A percentile compares a stretch with the other conserved stretches of the same genome.
Conservation (phyloP, 2,888 invertebrate species). For the Euzetes globulus region DNA sequence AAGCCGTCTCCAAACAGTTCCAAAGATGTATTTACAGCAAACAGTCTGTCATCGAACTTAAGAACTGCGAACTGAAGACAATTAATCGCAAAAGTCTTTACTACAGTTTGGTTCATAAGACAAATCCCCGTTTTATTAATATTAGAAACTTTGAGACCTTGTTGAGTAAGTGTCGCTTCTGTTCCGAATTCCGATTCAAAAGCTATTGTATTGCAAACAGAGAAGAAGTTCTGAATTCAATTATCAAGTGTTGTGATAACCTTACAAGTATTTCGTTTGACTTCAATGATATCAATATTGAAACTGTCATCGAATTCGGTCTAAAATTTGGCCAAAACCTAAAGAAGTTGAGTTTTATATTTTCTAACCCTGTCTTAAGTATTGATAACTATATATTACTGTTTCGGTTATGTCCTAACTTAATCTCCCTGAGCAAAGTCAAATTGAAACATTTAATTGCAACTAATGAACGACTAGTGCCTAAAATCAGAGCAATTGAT, state of each 20-base stretch:
- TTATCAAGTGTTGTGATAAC: not conserved
- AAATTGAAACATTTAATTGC: not conserved
- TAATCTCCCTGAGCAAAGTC: not conserved
- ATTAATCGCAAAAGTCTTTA: not conserved
- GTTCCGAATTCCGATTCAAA: not conserved
- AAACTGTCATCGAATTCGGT: not conserved
- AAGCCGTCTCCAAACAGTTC: slow-evolving; percentile 7
- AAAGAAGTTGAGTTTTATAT: not conserved
- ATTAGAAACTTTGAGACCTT: not conserved
- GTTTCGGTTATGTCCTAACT: slow-evolving; percentile 1
- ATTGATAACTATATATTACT: not conserved
- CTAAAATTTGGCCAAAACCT: slow-evolving; percentile 2
- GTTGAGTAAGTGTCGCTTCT: not conserved
- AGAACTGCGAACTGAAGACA: not conserved
- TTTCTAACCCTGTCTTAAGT: not conserved
- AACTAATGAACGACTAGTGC: not conserved
- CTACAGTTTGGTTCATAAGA: not conserved
- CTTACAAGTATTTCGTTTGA: slow-evolving; percentile 9
- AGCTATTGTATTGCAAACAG: not conserved
- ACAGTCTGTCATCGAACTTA: slow-evolving; percentile 6
- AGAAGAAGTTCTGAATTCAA: not conserved
- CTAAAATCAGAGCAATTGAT: not conserved
- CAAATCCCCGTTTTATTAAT: not conserved
- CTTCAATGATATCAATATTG: slow-evolving; percentile 9
- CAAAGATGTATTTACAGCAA: slow-evolving; percentile 13